phyloP scores from a whole-genome alignment of 2,888 invertebrate species.

The Trissolcus brochymenae region DNA sequence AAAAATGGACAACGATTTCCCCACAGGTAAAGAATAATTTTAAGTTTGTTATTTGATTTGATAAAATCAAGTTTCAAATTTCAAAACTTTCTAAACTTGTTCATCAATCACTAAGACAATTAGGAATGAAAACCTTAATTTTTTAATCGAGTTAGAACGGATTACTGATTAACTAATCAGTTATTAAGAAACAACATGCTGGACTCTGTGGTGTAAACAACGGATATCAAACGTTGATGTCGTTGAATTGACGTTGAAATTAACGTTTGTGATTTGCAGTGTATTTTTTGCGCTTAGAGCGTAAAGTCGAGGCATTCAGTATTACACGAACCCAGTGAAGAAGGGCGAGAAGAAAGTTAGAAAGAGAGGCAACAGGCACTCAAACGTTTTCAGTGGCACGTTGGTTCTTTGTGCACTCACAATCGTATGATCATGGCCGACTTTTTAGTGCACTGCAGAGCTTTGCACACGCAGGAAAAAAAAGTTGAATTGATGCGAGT shows the following conservation, averaged over 20 bases:
- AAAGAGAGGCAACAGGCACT: conserved; percentile 57
- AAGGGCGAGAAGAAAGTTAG: conserved; percentile 54
- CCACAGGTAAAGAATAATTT: not conserved
- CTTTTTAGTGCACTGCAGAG: conserved; percentile 64
- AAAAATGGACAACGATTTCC: no score
- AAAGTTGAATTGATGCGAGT: conserved; percentile 72
- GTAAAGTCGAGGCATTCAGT: conserved; percentile 69
- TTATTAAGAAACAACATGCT: conserved; percentile 17
- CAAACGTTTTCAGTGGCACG: conserved; percentile 70
- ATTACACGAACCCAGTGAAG: conserved; percentile 59
- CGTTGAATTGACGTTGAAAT: conserved; percentile 56
- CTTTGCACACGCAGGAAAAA: conserved; percentile 61
- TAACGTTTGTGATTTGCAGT: conserved; percentile 71
- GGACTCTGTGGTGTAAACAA: conserved; percentile 18
- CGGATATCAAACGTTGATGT: conserved; percentile 39
- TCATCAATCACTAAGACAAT: no score
- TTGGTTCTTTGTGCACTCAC: conserved; percentile 73
- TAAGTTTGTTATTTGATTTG: not conserved
- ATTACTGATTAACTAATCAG: not conserved
- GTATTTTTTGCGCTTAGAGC: conserved; percentile 68
- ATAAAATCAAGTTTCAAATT: no score
- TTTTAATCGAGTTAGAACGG: no score
- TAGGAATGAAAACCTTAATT: no score
- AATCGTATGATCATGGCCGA: conserved; percentile 73
- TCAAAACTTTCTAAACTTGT: no score